Base-by-base conservation (phyloP, 2,888 invertebrate genomes). In the Sinelater perroti region DNA sequence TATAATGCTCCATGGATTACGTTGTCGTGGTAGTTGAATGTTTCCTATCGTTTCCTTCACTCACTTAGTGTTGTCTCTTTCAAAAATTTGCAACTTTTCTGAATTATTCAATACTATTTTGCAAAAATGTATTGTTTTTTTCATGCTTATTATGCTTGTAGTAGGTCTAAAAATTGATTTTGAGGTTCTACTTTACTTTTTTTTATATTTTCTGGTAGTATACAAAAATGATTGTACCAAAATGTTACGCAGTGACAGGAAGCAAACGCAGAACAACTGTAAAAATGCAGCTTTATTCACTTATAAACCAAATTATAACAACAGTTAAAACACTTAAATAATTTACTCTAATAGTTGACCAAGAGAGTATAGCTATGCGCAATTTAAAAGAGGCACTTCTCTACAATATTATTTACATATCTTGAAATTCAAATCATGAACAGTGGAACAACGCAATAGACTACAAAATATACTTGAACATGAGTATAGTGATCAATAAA, bases 271-370 rank as follows among this genome's bases (percentile, higher is more conserved):
- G 8, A 14, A 46, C 38, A 70, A 71, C 71, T 76, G 76, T 76
- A 76, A 76, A 76, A 76, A 76, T 76, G 76, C 76, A 75, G 76
- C 76, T 76, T 76, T 76, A 76, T 75, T 76, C 70, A 72, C 71
- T 72, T 75, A 73, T 70, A 75, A 75, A 73, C 71, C 64, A 75
- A 75, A 75, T 70, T 65, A 70, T 75, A 75, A 75, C 74, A 75
- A 75, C 74, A 75, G 74, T 74, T 72, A 74, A 73, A 74, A 75
- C 75, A 75, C 73, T 69, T 57, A 75, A 75, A 73, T 71, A 70
- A 72, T 72, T 58, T 72, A 70, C 65, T 69, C 75, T 75, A 76
- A 73, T 73, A 76, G 76, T 76, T 75, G 73, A 75, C 73, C 74
- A 73, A 75, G 74, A 75, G 72, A 72, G 71, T 55, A 60, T 75